These are phyloP conservation scores for Orycteropus afer DNA, from an alignment of 2,113 vertebrate genomes.

Conservation along the genomic window DNA sequence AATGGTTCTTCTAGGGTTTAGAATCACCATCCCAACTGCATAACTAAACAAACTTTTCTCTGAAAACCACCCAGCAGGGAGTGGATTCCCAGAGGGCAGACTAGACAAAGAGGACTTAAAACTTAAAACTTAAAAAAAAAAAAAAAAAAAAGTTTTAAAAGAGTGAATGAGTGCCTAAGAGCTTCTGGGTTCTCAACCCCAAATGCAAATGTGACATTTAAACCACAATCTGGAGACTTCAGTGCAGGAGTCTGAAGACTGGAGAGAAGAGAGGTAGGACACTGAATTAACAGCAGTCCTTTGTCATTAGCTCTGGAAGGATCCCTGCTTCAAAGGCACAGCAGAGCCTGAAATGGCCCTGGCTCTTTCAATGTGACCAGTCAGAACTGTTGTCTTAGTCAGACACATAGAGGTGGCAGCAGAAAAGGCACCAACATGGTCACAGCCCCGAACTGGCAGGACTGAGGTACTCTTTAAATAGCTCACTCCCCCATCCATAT, in stretches of 20 bases:
- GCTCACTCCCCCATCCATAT: neutral
- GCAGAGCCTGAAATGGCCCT: neutral
- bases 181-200: neutral
- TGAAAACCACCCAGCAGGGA: neutral
- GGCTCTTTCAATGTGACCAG: neutral
- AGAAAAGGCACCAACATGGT: neutral
- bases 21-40: neutral
- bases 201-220: conserved; percentile 43
- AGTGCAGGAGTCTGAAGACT: neutral
- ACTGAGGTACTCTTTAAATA: neutral
- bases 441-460: neutral
- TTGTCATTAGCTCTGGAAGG: neutral
- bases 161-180: neutral
- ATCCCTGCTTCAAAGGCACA: conserved; percentile 14
- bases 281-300: neutral
- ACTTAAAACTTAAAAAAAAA: too few species aligned
- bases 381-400: neutral
- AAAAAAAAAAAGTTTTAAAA: neutral
- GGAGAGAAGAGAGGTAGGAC: neutral
- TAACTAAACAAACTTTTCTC: neutral
- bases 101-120: neutral
- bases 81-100: neutral
- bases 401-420: neutral
- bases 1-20: neutral
- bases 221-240: neutral